These are phyloP conservation scores for Whitmania pigra DNA, from an alignment of 1,140 invertebrate genomes.

Conservation along the genomic window DNA sequence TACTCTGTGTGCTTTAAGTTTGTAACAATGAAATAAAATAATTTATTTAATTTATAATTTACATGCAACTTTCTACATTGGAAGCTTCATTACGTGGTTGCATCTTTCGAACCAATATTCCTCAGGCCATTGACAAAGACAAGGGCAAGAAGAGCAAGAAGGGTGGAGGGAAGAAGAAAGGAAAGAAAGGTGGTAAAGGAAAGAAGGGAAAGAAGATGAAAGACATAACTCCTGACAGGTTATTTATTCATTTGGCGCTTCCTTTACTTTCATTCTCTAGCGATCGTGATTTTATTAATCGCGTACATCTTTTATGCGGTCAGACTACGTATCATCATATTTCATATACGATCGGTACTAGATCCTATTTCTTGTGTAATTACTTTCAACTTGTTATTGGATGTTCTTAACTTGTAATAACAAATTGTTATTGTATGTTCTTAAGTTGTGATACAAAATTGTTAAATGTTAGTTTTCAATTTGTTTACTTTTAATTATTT, in stretches of 20 bases:
- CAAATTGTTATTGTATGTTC: not conserved
- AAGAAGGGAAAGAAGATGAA: constrained; percentile 70
- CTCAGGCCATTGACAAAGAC: constrained; percentile 58
- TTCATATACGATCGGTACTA: no score
- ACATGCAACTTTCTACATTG: no score
- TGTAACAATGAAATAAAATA: no score
- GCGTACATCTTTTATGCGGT: not conserved
- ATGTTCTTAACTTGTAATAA: not conserved
- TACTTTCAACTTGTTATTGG: no score
- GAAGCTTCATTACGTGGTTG: not conserved
- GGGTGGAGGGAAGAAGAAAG: constrained; percentile 49
- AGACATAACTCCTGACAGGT: constrained; percentile 74
- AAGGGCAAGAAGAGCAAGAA: constrained; percentile 44
- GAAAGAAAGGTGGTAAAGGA: constrained; percentile 57
- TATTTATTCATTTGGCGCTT: not conserved
- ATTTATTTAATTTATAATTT: no score
- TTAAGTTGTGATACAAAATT: not conserved
- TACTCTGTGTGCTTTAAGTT: not conserved
- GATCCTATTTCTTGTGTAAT: no score
- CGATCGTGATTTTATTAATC: not conserved
- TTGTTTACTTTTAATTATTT: not conserved
- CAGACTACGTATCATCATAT: no score
- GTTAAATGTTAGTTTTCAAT: not conserved
- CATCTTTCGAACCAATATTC: not conserved
- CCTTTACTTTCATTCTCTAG: not conserved